Conservation (phyloP, 2,888 invertebrate species). For the Bombyx huttoni region DNA sequence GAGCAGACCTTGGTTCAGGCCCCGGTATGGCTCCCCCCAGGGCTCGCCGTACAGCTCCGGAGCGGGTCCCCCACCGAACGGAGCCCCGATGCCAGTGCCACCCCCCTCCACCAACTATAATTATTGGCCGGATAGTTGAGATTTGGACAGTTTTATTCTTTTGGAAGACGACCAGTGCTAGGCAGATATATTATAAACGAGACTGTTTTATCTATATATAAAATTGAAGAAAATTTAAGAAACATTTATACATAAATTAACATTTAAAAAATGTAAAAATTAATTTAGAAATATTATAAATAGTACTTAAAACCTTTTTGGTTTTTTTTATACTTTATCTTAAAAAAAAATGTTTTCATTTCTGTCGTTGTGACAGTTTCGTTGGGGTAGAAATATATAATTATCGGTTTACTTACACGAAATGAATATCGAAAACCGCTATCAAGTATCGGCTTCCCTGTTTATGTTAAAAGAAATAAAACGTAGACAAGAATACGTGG, state of each 20-base stretch:
- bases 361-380: neutral
- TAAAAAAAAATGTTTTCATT: neutral
- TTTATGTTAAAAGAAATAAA: conserved; percentile 61
- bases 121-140: conserved; percentile 67
- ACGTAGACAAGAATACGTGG: conserved; percentile 47
- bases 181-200: conserved; percentile 21
- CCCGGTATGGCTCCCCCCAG: conserved; percentile 56
- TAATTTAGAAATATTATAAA: conserved; percentile 11
- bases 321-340: conserved; percentile 9
- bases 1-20: conserved; percentile 59
- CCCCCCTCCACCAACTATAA: conserved; percentile 55
- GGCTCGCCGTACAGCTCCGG: conserved; percentile 50
- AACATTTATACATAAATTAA: conserved; percentile 11
- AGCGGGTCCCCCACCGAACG: conserved; percentile 33
- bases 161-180: conserved; percentile 17
- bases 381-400: neutral
- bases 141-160: conserved; percentile 29
- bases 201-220: conserved; percentile 32
- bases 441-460: conserved; percentile 53
- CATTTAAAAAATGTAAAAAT: conserved; percentile 55
- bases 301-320: conserved; percentile 7
- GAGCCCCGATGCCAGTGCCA: conserved; percentile 49
- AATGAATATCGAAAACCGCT: conserved; percentile 57
- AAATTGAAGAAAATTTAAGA: neutral
- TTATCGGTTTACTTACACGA: neutral